Base-by-base conservation (phyloP, 2,113 vertebrate species). In the Nothocercus julius region DNA sequence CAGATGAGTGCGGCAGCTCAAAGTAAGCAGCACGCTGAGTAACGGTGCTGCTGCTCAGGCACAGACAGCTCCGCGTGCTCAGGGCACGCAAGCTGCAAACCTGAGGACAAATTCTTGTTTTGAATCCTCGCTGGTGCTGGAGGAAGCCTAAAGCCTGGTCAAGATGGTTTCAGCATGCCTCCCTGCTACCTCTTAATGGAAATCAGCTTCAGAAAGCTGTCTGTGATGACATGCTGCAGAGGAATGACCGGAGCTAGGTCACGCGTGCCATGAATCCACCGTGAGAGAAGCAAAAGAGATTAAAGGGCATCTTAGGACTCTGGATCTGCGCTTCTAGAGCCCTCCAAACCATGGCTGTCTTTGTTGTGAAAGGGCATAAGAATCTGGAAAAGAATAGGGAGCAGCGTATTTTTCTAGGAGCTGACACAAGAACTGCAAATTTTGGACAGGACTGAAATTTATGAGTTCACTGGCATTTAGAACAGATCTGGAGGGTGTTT, bases 1-100 rank as follows among this genome's bases (percentile, higher is more conserved):
- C 22, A 45, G 38, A 24, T 3, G 6, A 34, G 36, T 0, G 2
- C 4, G 21, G n/a, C n/a, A n/a, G n/a, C n/a, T n/a, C n/a, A n/a
- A n/a, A n/a, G n/a, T n/a, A n/a, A n/a, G n/a, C n/a, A n/a, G n/a
- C n/a, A n/a, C n/a, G 17, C 25, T 32, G 72, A 72, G 14, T 17
- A 25, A 16, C 28, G 18, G 18, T 38, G 74, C 21, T 44, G 36
- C 44, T 19, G 30, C 38, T 68, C 44, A 67, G n/a, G 21, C 59
- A 53, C 68, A 68, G 53, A 75, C 28, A 7, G 20, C 63, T 56
- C 49, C 32, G 30, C 11, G 30, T 27, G 42, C 25, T 34, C 49
- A 58, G 30, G 44, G 61, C 59, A 69, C 2, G 7, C 17, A 45
- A 63, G 47, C 30, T 25, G 18, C 82, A 54, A 54, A 67, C 27